Conservation (phyloP, 2,888 invertebrate species). For the Bursaphelenchus okinawaensis region DNA sequence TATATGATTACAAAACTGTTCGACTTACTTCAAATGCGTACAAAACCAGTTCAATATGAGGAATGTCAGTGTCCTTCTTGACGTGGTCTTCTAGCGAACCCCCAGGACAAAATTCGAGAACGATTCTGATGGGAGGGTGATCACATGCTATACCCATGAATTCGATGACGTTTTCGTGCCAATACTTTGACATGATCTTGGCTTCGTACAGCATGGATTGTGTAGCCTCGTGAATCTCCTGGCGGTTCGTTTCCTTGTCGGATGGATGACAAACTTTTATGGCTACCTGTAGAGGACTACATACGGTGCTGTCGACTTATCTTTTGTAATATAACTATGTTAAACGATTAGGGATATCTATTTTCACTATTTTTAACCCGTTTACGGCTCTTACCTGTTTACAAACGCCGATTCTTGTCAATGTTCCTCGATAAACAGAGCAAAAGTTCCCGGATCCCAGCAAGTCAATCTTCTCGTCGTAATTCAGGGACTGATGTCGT, state of each 20-base stretch:
- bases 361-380: too few relatives aligned
- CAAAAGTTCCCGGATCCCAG: slow-evolving; percentile 16
- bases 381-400: too few relatives aligned
- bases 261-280: slow-evolving; percentile 13
- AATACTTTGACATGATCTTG: slow-evolving; percentile 35
- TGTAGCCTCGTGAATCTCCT: neutral
- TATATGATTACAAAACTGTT: too few relatives aligned
- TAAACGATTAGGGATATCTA: too few relatives aligned
- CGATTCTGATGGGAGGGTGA: slow-evolving; percentile 96
- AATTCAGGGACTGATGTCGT: slow-evolving; percentile 31
- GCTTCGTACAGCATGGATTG: slow-evolving; percentile 36
- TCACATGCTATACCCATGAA: slow-evolving; percentile 95
- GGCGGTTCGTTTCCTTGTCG: neutral
- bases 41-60: slow-evolving; percentile 14
- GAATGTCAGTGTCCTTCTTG: neutral
- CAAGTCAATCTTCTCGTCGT: slow-evolving; percentile 25
- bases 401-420: slow-evolving; percentile 2
- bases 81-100: slow-evolving; percentile 38
- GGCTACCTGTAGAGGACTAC: slow-evolving; percentile 6
- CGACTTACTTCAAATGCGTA: slow-evolving; percentile 22
- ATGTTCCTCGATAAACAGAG: neutral
- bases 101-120: slow-evolving; percentile 81
- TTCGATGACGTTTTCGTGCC: slow-evolving; percentile 58
- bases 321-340: too few relatives aligned
- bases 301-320: too few relatives aligned